Evolutionary conservation across 2,888 invertebrate species (phyloP).

Genomic region (Nomada fucata): DNA sequence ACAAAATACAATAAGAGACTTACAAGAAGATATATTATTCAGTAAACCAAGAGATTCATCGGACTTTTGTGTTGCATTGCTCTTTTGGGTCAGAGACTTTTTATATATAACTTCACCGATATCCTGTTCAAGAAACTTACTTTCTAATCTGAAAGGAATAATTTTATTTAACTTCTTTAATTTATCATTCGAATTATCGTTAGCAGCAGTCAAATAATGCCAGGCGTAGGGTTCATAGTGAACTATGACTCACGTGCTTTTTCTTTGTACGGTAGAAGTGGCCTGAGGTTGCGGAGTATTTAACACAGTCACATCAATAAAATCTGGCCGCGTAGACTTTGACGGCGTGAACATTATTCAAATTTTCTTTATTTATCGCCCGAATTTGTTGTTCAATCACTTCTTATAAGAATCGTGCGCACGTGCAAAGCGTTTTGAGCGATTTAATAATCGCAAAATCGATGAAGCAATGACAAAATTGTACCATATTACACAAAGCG

Average conservation of each 20-base stretch:
- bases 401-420: conserved; percentile 3
- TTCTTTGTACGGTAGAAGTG: conserved; percentile 83
- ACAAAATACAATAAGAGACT: conserved; percentile 33
- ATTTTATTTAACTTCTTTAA: not conserved
- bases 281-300: conserved; percentile 83
- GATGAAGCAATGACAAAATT: conserved; percentile 3
- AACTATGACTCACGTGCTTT: conserved; percentile 72
- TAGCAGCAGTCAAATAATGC: not conserved
- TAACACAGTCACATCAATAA: conserved; percentile 77
- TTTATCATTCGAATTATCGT: not conserved
- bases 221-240: not conserved
- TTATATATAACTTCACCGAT: not conserved
- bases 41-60: conserved; percentile 77
- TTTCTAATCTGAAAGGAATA: conserved; percentile 39
- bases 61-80: conserved; percentile 29
- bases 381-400: conserved; percentile 20
- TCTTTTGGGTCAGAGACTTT: conserved; percentile 28
- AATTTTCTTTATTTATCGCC: conserved; percentile 46
- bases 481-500: conserved; percentile 50
- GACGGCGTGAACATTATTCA: conserved; percentile 64
- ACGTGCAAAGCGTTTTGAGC: not conserved
- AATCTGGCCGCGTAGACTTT: conserved; percentile 54
- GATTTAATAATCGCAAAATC: conserved; percentile 21
- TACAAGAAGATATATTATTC: conserved; percentile 76
- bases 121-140: conserved; percentile 6